These are phyloP conservation scores for Megaptera novaeangliae DNA, from an alignment of 2,113 vertebrate genomes.

Conservation along the genomic window DNA sequence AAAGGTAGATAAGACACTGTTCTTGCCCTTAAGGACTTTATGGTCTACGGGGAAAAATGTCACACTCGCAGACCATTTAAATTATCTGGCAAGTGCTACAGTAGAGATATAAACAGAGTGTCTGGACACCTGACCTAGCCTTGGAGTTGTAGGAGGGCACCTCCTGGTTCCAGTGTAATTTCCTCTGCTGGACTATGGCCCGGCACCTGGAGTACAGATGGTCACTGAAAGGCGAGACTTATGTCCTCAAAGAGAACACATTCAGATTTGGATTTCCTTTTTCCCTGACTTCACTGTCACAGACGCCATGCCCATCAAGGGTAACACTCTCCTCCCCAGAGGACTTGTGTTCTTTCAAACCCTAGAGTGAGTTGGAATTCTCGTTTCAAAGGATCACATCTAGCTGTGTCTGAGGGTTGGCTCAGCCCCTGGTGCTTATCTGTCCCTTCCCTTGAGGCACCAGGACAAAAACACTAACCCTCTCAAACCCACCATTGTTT, in stretches of 20 bases:
- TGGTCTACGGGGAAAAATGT: background rate
- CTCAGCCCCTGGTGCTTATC: background rate
- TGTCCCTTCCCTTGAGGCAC: background rate
- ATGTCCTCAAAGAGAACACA: background rate
- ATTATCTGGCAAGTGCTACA: background rate
- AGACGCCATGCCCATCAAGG: background rate
- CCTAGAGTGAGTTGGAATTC: background rate
- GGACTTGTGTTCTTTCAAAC: background rate
- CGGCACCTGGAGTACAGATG: background rate
- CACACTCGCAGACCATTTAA: background rate
- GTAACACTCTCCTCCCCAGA: background rate
- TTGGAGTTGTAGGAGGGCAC: background rate
- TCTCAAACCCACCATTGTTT: background rate
- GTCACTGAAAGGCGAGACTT: background rate
- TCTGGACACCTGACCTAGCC: background rate
- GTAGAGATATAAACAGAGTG: background rate
- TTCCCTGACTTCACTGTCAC: background rate
- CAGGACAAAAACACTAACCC: background rate
- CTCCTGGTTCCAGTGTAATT: background rate
- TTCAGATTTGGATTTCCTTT: background rate
- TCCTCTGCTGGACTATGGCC: background rate
- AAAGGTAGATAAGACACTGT: background rate
- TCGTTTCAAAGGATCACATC: background rate
- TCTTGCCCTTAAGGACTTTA: background rate
- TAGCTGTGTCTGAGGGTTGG: background rate